Evolutionary conservation across 2,888 invertebrate genomes (phyloP), one percentile per base, ranked within the genome.

Genomic region (Chrysopilus asiliformis): DNA sequence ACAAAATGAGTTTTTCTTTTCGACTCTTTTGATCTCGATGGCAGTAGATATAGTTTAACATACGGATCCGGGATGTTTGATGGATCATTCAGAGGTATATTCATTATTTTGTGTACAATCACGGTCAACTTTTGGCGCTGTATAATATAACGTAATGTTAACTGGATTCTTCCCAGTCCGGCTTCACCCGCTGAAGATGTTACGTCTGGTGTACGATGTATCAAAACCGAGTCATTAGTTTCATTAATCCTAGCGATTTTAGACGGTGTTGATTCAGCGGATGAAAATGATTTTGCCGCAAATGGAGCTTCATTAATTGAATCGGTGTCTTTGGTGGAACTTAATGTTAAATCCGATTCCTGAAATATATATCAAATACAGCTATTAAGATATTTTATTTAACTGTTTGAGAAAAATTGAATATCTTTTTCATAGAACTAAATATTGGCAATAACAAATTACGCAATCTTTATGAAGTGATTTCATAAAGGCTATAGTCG

Each of bases 41-140:
- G 90, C 41, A 89, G 65, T 45, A 90, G 66, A 57, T 90, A 87
- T 18, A 90, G 58, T 57, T 90, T 90, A 0, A 90, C 87, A 55
- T 90, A 90, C 0, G 89, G 84, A 65, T 90, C 89, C 2, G 89
- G 90, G 51, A 87, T 77, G 56, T 79, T 85, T 43, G 73, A 71
- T 2, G 82, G 80, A 57, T 87, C 86, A 51, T 81, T 82, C 28
- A 77, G 64, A 2, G 85, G 84, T 50, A 89, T 71, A 60, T 86
- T 79, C 86, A 79, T 76, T 46, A 91, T 80, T 68, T 86, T 87
- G 60, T 94, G 91, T 2, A 94, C 76, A 9, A 85, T 82, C 20
- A 91, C 71, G 36, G 79, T 73, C 13, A 94, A 68, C 42, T 79
- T 77, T 61, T 90, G 87, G 34, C 87, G 71, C 50, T 79, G 81